These are phyloP conservation scores for Pheosia gnoma DNA, from an alignment of 2,888 invertebrate genomes.

Conservation along the genomic window DNA sequence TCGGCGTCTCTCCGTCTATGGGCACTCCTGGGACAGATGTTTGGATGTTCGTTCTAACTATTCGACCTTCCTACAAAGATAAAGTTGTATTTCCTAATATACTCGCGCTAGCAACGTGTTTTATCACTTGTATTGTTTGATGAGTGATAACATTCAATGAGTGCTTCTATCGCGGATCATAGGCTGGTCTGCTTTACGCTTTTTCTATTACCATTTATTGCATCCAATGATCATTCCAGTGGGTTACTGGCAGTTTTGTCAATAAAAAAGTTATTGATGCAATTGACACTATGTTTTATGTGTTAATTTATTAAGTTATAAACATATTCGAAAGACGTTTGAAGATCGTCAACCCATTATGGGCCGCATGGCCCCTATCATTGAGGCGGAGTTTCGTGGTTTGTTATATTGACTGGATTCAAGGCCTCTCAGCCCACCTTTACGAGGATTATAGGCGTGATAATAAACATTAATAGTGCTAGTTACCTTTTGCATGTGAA, in stretches of 20 bases:
- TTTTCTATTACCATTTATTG: constrained; percentile 45
- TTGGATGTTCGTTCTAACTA: not conserved
- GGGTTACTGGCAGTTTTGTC: not conserved
- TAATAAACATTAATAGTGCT: too few species aligned
- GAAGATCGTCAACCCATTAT: too few species aligned
- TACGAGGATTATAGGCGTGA: too few species aligned
- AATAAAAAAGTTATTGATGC: too few species aligned
- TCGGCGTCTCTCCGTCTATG: not conserved
- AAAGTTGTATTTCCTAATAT: constrained; percentile 13
- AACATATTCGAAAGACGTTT: not conserved
- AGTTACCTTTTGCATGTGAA: too few species aligned
- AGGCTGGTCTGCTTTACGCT: constrained; percentile 39
- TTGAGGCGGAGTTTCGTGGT: too few species aligned
- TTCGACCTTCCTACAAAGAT: constrained; percentile 11
- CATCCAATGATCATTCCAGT: constrained; percentile 8
- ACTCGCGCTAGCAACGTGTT: constrained; percentile 32
- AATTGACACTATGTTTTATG: not conserved
- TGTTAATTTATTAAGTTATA: not conserved
- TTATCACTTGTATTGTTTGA: constrained; percentile 46
- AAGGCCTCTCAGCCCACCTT: too few species aligned
- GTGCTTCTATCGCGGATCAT: constrained; percentile 55
- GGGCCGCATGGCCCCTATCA: too few species aligned
- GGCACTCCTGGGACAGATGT: not conserved
- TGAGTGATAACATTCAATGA: constrained; percentile 56
- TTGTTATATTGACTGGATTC: too few species aligned